These are phyloP conservation scores for Scelioninae gen. 2 DNA, from an alignment of 2,888 invertebrate species.

Conservation along the genomic window DNA sequence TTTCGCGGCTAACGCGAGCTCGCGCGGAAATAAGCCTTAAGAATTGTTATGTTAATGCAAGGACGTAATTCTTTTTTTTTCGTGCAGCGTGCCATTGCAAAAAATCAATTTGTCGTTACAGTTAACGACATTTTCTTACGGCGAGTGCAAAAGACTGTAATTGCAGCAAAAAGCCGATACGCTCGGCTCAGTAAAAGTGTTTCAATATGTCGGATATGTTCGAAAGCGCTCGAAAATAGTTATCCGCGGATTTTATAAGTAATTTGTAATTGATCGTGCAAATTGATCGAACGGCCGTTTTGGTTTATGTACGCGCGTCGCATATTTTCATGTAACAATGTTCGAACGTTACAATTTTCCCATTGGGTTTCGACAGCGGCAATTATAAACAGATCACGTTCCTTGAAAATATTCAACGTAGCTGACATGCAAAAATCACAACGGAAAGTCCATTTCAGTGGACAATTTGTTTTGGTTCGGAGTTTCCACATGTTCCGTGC, in stretches of 20 bases:
- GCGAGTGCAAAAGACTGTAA: constrained; percentile 27
- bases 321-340: constrained; percentile 40
- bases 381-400: constrained; percentile 35
- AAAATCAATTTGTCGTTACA: constrained; percentile 43
- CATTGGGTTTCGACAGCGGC: constrained; percentile 27
- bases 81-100: neutral
- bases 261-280: constrained; percentile 46
- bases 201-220: constrained; percentile 28
- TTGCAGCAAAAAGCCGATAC: constrained; percentile 32
- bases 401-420: constrained; percentile 3
- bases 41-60: constrained; percentile 39
- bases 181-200: constrained; percentile 31
- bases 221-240: constrained; percentile 35
- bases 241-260: constrained; percentile 24
- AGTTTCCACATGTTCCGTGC: neutral
- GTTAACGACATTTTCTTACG: constrained; percentile 35
- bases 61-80: constrained; percentile 23
- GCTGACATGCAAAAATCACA: constrained; percentile 10
- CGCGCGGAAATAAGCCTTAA: constrained; percentile 25
- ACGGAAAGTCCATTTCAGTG: constrained; percentile 5
- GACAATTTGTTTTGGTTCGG: constrained; percentile 2
- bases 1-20: constrained; percentile 24
- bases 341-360: constrained; percentile 31
- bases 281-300: constrained; percentile 45
- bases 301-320: constrained; percentile 27